phyloP scores from a whole-genome alignment of 2,113 vertebrate species.

The Meles meles region DNA sequence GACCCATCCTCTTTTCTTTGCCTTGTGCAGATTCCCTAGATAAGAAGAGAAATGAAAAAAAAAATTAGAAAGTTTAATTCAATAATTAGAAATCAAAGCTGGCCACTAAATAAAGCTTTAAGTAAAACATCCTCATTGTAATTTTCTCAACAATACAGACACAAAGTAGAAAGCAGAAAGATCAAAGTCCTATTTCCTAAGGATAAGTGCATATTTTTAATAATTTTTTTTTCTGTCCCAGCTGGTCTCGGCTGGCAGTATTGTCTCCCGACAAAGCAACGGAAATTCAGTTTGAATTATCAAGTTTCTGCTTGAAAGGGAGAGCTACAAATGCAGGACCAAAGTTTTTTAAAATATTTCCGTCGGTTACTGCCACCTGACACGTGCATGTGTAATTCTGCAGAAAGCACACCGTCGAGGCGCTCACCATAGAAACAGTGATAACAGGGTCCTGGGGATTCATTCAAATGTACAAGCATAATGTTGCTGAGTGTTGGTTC shows the following conservation, averaged over 20 bases:
- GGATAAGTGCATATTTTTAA: neutral
- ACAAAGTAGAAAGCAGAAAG: neutral
- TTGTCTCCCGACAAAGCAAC: neutral
- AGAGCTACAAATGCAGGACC: neutral
- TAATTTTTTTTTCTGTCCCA: neutral
- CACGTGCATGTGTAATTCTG: neutral
- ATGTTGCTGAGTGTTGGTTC: neutral
- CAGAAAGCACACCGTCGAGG: neutral
- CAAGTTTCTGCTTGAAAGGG: neutral
- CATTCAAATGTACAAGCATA: neutral
- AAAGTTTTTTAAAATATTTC: constrained; percentile 7
- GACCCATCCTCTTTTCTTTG: neutral
- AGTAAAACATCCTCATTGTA: neutral
- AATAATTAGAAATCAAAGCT: neutral
- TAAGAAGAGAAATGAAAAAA: neutral
- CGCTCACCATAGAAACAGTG: neutral
- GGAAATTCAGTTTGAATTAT: neutral
- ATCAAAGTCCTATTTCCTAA: neutral
- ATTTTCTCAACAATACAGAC: neutral
- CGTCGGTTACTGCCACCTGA: neutral
- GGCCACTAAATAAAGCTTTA: neutral
- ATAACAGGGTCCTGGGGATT: neutral
- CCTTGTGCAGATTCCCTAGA: neutral
- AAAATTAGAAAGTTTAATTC: neutral
- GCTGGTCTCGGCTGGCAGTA: neutral